A percentile compares a stretch with the other conserved stretches of the same genome.
These are phyloP conservation scores for Lophotriccus pileatus DNA, from an alignment of 2,797 vertebrate genomes.

Conservation along the genomic window DNA sequence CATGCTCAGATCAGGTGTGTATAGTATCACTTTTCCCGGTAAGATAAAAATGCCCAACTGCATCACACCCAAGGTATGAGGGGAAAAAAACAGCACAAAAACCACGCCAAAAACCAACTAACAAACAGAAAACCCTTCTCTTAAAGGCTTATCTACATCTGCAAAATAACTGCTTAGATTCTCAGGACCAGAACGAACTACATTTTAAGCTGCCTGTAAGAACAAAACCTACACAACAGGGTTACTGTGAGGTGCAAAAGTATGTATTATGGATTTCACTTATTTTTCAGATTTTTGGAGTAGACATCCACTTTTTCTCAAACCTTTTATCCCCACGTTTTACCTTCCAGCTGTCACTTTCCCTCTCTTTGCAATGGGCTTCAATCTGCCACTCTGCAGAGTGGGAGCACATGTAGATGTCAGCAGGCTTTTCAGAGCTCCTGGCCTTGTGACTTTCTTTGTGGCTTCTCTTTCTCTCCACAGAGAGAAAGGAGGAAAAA, in stretches of 20 bases:
- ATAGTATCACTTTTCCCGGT: not conserved
- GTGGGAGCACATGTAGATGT: not conserved
- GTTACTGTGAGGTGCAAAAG: not conserved
- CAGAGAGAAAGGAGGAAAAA: not conserved
- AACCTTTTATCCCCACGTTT: not conserved
- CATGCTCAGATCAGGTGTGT: not conserved
- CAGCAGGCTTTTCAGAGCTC: not conserved
- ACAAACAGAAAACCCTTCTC: not conserved
- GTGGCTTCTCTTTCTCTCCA: not conserved
- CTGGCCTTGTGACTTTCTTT: not conserved
- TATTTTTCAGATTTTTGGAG: not conserved
- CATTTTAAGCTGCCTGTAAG: not conserved
- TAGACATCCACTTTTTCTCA: not conserved
- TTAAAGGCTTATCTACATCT: not conserved
- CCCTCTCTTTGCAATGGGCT: not conserved
- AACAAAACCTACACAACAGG: not conserved
- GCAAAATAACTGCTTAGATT: not conserved
- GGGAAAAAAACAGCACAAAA: fast-evolving
- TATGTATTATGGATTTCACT: not conserved
- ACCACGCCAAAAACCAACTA: not conserved
- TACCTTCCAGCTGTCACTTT: not conserved
- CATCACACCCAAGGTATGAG: not conserved
- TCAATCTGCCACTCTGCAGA: not conserved
- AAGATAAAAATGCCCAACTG: not conserved
- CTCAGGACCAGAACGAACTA: not conserved